Evolutionary conservation across 2,888 invertebrate genomes (phyloP).

Genomic region (Chrysolina americana): DNA sequence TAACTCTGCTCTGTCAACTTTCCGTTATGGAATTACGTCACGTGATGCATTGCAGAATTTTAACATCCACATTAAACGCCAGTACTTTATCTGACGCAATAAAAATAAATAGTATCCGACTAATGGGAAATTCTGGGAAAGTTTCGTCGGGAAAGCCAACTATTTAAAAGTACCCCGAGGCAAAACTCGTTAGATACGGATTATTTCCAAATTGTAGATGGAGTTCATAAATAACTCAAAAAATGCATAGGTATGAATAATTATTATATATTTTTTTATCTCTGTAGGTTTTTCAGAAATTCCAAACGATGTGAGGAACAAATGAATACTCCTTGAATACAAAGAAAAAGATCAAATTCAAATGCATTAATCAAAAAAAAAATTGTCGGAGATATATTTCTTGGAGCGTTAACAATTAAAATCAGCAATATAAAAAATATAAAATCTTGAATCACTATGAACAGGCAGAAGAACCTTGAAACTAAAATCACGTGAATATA

Average conservation of each 20-base stretch:
- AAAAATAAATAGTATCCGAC: constrained; percentile 30
- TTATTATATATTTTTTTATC: too few relatives aligned
- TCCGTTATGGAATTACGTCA: constrained; percentile 20
- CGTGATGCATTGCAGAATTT: constrained; percentile 31
- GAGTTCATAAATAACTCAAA: neutral
- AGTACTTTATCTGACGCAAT: constrained; percentile 24
- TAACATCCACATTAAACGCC: constrained; percentile 25
- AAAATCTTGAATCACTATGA: too few relatives aligned
- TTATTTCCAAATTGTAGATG: neutral
- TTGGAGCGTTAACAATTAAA: too few relatives aligned
- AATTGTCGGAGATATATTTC: too few relatives aligned
- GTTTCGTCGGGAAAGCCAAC: constrained; percentile 16
- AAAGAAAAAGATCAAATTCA: too few relatives aligned
- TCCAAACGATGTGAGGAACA: too few relatives aligned
- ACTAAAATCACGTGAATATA: too few relatives aligned
- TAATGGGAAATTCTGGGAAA: constrained; percentile 23
- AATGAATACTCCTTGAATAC: too few relatives aligned
- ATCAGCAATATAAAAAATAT: too few relatives aligned
- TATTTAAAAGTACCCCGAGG: constrained; percentile 17
- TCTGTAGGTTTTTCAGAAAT: too few relatives aligned
- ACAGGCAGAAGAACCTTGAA: too few relatives aligned
- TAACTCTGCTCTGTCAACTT: constrained; percentile 22
- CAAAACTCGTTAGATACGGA: neutral
- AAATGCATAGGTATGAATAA: neutral
- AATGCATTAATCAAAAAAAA: too few relatives aligned